Base-by-base conservation (phyloP, 1,140 invertebrate genomes). In the Gryllus bimaculatus region DNA sequence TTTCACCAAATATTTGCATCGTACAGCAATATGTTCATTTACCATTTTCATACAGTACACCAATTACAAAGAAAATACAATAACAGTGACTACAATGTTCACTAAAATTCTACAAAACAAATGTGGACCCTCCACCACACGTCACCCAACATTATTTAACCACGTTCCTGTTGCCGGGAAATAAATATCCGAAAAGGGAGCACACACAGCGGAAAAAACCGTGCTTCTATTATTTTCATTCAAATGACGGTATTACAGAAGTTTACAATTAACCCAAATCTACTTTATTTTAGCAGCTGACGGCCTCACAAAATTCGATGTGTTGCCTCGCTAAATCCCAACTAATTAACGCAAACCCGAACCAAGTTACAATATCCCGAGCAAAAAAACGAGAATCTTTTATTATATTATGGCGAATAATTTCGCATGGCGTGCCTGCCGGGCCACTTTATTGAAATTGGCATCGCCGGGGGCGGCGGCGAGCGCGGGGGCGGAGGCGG, bases 211-310 rank as follows among this genome's bases (percentile, higher is more conserved):
- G 54, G 10, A 13, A 66, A 66, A 66, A 66, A 2, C 54, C 54
- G 10, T 66, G 54, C 18, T 66, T 66, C 54, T 66, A 66, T 66
- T 66, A 66, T 66, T 66, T 66, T 66, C 54, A 66, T 66, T 66
- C 54, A 66, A 66, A 13, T 66, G 54, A 66, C 54, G 18, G 54
- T 18, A 66, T 66, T 66, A 66, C 54, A 10, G 54, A 66, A 66
- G 54, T 66, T 66, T 66, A 66, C 54, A 66, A 66, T 66, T 66
- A 66, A 66, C 10, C 54, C 54, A 66, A 66, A 66, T 66, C 54
- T 66, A 66, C 54, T 66, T 66, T 66, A 66, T 66, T 66, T 66
- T 66, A 66, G 18, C 54, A 66, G 54, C 54, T 66, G 54, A 66
- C 54, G 18, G 54, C 10, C 54, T 10, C 54, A 10, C 54, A 66